Conservation (phyloP, 2,888 invertebrate species). For the Hirtodrosophila alboralis region DNA sequence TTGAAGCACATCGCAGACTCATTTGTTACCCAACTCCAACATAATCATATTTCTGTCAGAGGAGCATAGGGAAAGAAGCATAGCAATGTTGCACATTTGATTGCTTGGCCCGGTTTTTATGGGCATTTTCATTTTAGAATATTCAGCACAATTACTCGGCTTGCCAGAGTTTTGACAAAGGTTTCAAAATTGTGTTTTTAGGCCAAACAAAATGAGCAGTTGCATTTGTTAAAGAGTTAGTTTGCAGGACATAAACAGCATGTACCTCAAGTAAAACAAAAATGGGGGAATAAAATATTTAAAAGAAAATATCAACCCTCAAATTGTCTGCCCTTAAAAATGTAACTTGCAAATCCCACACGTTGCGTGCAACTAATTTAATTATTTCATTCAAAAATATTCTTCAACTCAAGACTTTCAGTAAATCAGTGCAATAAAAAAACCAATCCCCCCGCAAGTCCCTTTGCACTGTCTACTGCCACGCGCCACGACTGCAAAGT, state of each 20-base stretch:
- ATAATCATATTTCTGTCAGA: slow-evolving; percentile 56
- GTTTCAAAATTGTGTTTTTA: slow-evolving; percentile 69
- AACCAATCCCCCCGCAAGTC: not conserved
- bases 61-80: slow-evolving; percentile 4
- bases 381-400: slow-evolving; percentile 42
- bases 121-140: slow-evolving; percentile 42
- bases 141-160: slow-evolving; percentile 67
- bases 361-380: slow-evolving; percentile 45
- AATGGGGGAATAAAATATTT: not conserved
- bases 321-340: not conserved
- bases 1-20: slow-evolving; percentile 77
- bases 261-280: slow-evolving; percentile 1
- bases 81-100: slow-evolving; percentile 57
- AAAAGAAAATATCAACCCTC: slow-evolving; percentile 5
- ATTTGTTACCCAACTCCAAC: slow-evolving; percentile 64
- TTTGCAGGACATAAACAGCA: slow-evolving; percentile 11
- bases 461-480: slow-evolving; percentile 17
- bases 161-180: slow-evolving; percentile 45
- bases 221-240: slow-evolving; percentile 15
- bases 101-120: slow-evolving; percentile 58
- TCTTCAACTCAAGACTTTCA: slow-evolving; percentile 19
- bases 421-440: slow-evolving; percentile 37
- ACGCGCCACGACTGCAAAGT: slow-evolving; percentile 42
- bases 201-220: slow-evolving; percentile 44
- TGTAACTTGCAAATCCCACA: slow-evolving; percentile 35